Evolutionary conservation across 2,888 invertebrate genomes (phyloP), one percentile per base, ranked within the genome.

Genomic region (Leptinotarsa haldemani): DNA sequence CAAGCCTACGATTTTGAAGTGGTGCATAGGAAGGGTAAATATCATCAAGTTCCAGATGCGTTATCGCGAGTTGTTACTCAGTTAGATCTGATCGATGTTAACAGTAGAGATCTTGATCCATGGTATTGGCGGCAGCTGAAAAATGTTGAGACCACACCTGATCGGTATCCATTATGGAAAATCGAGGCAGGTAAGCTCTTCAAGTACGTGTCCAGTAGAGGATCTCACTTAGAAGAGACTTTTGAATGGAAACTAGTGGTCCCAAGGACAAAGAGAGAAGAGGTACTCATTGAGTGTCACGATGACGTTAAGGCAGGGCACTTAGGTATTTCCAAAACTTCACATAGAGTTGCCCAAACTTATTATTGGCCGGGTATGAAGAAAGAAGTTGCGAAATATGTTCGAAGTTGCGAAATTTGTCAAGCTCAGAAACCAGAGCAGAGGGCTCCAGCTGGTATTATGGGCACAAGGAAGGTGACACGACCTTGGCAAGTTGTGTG

Each of bases 1-100:
- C 81, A 80, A 46, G 78, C 67, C 13, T 81, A 73, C 65, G 73
- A 77, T 65, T 82, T 78, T 69, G 61, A 76, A 3, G 64, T 83
- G 7, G 53, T 79, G 18, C 74, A 77, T 56, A 63, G 78, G 16
- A 74, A 71, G n/a, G 78, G 76, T 1, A 72, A 67, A 53, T 65
- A 69, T 2, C 69, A 78, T 53, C 22, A 70, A 4, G 75, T 75
- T 9, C 78, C 77, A 12, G 76, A 77, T 65, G 61, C 71, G 5
- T 50, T 75, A 30, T 71, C 71, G 4, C 53, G 74, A 7, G 61
- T 70, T 1, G 63, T 71, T 12, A 71, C 69, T 7, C 9, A 20
- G 12, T 13, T 71, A 13, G 66, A 70, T 52, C 56, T 48, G 12
- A 48, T 72, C 48, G 70, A 58, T 5, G 56, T 56, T n/a, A 50